phyloP scores from a whole-genome alignment of 1,140 invertebrate species.

The Gyrodactylus bullatarudis region DNA sequence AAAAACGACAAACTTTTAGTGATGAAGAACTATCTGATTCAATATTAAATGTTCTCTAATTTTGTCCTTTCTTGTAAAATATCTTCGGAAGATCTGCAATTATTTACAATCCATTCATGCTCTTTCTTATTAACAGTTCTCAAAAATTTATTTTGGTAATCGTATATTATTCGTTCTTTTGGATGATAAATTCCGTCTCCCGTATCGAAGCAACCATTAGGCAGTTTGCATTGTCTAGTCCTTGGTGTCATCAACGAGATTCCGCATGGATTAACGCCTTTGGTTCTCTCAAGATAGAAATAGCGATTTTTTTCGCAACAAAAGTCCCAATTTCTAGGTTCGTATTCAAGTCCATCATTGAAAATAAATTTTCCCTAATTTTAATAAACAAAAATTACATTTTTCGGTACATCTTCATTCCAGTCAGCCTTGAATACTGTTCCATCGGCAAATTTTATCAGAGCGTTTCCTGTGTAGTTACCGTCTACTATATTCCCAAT shows the following conservation, averaged over 20 bases:
- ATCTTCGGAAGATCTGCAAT: neutral
- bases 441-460: neutral
- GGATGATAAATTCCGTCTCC: neutral
- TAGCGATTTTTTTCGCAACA: neutral
- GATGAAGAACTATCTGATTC: neutral
- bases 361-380: too few species aligned
- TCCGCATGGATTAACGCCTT: neutral
- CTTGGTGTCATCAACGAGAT: neutral
- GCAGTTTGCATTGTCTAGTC: neutral
- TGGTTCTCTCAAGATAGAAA: neutral
- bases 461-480: neutral
- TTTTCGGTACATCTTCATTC: neutral
- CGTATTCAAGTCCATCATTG: neutral
- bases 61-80: neutral
- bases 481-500: neutral
- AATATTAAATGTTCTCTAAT: neutral
- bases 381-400: too few species aligned
- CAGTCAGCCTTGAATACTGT: neutral
- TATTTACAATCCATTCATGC: neutral
- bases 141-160: neutral
- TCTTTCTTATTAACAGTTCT: neutral
- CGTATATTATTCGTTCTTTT: neutral
- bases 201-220: neutral
- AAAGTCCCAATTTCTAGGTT: neutral
- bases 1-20: neutral